Evolutionary conservation across 2,888 invertebrate genomes (phyloP), one percentile per base, ranked within the genome.

Genomic region (Pocota personata): DNA sequence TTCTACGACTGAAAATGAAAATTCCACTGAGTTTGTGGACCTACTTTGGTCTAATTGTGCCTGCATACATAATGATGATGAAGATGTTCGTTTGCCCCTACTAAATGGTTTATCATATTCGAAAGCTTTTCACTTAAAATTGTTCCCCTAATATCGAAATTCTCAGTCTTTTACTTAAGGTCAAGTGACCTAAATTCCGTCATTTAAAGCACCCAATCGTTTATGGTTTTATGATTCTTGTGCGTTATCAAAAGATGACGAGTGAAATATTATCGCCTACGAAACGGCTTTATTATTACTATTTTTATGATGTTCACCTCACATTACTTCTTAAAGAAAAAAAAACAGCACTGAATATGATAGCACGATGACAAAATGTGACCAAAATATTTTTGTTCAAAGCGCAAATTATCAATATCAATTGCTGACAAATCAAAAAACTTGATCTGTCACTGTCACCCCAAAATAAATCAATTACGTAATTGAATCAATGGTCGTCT

Each of bases 401-500:
- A 12, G 12, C 12, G 1, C 14, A n/a, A 40, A 40, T 40, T 40
- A 40, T 40, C 14, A 12, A n/a, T 14, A 40, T 12, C 40, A 40
- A 40, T 40, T 40, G 40, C 40, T 24, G 19, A 24, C 55, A 55
- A 55, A 55, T 30, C 30, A 52, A 19, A 55, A 16, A 30, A 8
- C 3, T 24, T 32, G 55, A 55, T 30, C 30, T 32, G 4, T 19
- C 10, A 19, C 57, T 12, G 35, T 57, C 57, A 35, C 19, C 35
- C 57, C 19, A 35, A 57, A 57, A 16, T 57, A 6, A 19, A 57
- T 57, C 57, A 57, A 32, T 35, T 35, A 19, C 32, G 57, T 57
- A 57, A 57, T 57, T 57, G 1, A 57, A 57, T 35, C 57, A 35
- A 19, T 30, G 30, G 30, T 52, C 52, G 12, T 10, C 10, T 3